phyloP scores from a whole-genome alignment of 2,888 invertebrate genomes.

The Pachycephus smyrnensis region DNA sequence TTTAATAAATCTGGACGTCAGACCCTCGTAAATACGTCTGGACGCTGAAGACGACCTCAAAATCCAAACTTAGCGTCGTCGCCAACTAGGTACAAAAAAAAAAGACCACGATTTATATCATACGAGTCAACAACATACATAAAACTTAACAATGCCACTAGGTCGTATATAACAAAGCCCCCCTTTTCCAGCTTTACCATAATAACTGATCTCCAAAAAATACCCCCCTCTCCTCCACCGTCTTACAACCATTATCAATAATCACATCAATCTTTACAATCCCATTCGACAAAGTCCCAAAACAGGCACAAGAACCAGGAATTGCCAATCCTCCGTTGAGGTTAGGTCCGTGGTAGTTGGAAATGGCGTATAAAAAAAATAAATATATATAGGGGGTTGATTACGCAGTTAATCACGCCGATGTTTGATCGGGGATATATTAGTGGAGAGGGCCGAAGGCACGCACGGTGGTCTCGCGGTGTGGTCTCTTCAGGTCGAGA shows the following conservation, averaged over 20 bases:
- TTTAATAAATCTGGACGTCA: slow-evolving; percentile 25
- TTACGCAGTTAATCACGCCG: slow-evolving; percentile 49
- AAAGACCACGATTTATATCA: background rate
- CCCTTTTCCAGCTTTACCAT: too few species aligned
- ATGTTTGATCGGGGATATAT: slow-evolving; percentile 58
- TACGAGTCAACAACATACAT: background rate
- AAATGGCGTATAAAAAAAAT: background rate
- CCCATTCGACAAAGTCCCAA: background rate
- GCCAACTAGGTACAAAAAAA: background rate
- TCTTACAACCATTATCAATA: background rate
- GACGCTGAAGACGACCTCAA: background rate
- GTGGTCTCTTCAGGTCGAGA: slow-evolving; percentile 58
- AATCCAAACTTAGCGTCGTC: background rate
- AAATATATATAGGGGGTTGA: slow-evolving; percentile 26
- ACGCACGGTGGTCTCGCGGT: slow-evolving; percentile 65
- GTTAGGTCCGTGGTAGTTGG: background rate
- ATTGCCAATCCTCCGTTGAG: background rate
- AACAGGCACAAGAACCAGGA: background rate
- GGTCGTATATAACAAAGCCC: background rate
- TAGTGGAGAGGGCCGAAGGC: slow-evolving; percentile 49
- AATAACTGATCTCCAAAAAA: background rate
- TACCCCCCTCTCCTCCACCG: background rate
- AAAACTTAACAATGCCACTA: background rate
- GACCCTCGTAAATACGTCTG: slow-evolving; percentile 14
- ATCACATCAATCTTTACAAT: background rate